Evolutionary conservation across 2,797 vertebrate species (phyloP).

Genomic region (Picus viridis): DNA sequence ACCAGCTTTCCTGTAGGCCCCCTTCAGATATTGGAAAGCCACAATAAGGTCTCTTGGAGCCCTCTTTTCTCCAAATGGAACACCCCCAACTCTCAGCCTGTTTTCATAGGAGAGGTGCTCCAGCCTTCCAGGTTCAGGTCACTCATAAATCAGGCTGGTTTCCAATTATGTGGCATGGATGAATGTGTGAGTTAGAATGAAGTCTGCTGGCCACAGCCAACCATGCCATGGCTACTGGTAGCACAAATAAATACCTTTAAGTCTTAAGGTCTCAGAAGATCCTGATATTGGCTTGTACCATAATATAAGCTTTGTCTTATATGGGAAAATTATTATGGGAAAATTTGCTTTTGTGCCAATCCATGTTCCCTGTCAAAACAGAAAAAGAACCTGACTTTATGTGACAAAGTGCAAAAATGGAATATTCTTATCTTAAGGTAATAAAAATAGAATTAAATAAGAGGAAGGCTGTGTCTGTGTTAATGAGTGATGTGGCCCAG

Average conservation of each 20-base stretch:
- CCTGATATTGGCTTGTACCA: background rate
- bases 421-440: background rate
- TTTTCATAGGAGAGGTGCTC: no score
- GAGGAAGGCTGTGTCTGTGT: background rate
- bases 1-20: no score
- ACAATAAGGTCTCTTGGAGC: no score
- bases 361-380: background rate
- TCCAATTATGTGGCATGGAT: background rate
- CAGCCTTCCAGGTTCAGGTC: background rate
- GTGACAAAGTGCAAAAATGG: background rate
- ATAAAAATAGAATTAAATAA: background rate
- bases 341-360: background rate
- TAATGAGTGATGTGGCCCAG: rapidly evolving
- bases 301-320: background rate
- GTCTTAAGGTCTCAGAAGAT: background rate
- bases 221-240: background rate
- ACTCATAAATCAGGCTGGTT: background rate
- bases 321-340: background rate
- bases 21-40: no score
- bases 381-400: background rate
- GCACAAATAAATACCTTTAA: background rate
- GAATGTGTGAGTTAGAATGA: background rate
- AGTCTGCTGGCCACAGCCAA: background rate
- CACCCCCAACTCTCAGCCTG: no score
- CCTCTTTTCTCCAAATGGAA: no score